Evolutionary conservation across 1,140 invertebrate species (phyloP), one percentile per base, ranked within the genome.

Genomic region (Meloidogyne floridensis): DNA sequence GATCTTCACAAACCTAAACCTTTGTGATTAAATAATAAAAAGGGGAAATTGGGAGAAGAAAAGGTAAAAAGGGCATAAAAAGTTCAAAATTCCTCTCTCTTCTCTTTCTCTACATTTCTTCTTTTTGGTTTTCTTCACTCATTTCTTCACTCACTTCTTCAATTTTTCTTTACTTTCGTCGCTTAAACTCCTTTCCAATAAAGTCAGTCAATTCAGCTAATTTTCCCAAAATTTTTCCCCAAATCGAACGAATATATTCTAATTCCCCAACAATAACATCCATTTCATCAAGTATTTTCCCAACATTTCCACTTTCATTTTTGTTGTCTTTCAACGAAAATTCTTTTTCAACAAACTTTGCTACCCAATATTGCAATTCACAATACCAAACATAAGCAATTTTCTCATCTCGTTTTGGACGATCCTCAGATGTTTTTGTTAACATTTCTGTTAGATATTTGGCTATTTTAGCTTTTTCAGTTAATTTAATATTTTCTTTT

Each of bases 311-410:
- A 6, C 59, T n/a, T n/a, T 65, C 59, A n/a, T n/a, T 65, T 65
- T 59, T 15, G 15, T 59, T 59, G 3, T 5, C n/a, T 65, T n/a
- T n/a, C 32, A 32, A 32, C 32, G 32, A 32, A 65, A 65, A 65
- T 6, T 72, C 59, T 1, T 71, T 72, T 72, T 79, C 77, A 15
- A 79, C 32, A 47, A 65, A 53, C 72, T 79, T 79, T 4, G 65
- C 65, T 11, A 51, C 11, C 77, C 77, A 79, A 79, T 79, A 79
- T 51, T 71, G 77, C 32, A 72, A 47, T 71, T 79, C 59, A 42
- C 65, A 65, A 72, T 79, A 79, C 77, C 77, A 79, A 32, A 69
- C 65, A 71, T 72, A 79, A 18, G 77, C 77, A n/a, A 79, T 71
- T 47, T 79, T 79, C n/a, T 79, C 77, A 69, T 42, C 15, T 65